Conservation (phyloP, 2,888 invertebrate species). For the Hydriomena furcata region DNA sequence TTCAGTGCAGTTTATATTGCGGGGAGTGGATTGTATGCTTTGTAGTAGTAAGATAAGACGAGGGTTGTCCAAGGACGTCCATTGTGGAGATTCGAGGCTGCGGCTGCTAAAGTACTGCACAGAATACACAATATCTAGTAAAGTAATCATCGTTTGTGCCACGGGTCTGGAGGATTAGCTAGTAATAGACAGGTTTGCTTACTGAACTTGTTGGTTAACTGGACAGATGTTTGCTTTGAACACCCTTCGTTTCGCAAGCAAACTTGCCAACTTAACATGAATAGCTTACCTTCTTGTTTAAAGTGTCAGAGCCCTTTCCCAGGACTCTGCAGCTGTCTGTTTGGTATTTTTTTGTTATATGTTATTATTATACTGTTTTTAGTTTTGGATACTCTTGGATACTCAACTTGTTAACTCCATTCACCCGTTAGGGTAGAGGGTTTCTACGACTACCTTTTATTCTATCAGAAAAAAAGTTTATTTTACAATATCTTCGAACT, state of each 20-base stretch:
- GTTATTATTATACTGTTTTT: too few relatives aligned
- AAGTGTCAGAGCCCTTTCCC: background rate
- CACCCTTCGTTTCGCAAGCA: slow-evolving; percentile 13
- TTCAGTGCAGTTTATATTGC: slow-evolving; percentile 41
- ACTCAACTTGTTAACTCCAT: too few relatives aligned
- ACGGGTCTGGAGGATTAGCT: slow-evolving; percentile 21
- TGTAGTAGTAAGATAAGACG: slow-evolving; percentile 45
- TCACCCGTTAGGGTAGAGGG: too few relatives aligned
- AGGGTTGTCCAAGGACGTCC: slow-evolving; percentile 75
- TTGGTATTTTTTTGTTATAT: background rate
- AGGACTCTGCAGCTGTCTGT: background rate
- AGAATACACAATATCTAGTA: slow-evolving; percentile 7
- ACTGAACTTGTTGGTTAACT: slow-evolving; percentile 14
- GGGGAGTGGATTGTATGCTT: slow-evolving; percentile 25
- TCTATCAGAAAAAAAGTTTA: too few relatives aligned
- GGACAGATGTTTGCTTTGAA: slow-evolving; percentile 16
- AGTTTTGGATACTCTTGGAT: too few relatives aligned
- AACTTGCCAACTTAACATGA: background rate
- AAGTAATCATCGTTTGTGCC: background rate
- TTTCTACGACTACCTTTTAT: too few relatives aligned
- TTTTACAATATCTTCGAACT: too few relatives aligned
- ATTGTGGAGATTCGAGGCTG: slow-evolving; percentile 65
- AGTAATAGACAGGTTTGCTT: slow-evolving; percentile 25
- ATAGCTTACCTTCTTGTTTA: background rate
- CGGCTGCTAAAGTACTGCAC: slow-evolving; percentile 30